Evolutionary conservation across 2,888 invertebrate species (phyloP).

Genomic region (Drosophila prostipennis): DNA sequence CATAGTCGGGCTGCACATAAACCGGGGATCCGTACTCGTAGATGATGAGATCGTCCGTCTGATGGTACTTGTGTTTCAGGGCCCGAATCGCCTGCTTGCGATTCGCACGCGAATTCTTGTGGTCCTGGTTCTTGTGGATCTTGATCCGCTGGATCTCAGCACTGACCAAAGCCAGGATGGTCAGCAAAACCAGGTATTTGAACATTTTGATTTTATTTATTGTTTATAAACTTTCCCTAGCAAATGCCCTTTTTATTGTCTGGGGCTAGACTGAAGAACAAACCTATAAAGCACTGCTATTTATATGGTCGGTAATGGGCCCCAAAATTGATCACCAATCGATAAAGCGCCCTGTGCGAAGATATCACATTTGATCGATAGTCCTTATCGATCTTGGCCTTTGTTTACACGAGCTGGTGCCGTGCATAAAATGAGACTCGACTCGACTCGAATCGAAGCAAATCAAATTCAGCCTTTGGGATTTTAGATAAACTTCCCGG

Average conservation of each 20-base stretch:
- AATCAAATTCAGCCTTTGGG: slow-evolving; percentile 1
- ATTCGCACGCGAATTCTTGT: slow-evolving; percentile 42
- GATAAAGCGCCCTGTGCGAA: slow-evolving; percentile 1
- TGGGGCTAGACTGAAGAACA: slow-evolving; percentile 40
- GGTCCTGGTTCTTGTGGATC: slow-evolving; percentile 57
- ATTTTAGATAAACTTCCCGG: slow-evolving; percentile 13
- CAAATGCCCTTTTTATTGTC: slow-evolving; percentile 31
- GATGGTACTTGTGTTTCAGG: slow-evolving; percentile 56
- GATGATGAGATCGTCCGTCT: slow-evolving; percentile 10
- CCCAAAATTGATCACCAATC: slow-evolving; percentile 53
- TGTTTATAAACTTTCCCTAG: slow-evolving; percentile 84
- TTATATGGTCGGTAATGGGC: slow-evolving; percentile 44
- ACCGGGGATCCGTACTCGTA: slow-evolving; percentile 34
- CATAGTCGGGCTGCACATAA: slow-evolving; percentile 43
- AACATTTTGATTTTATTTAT: slow-evolving; percentile 43
- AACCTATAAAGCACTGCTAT: slow-evolving; percentile 18
- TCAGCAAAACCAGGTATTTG: slow-evolving; percentile 61
- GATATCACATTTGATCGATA: slow-evolving; percentile 51
- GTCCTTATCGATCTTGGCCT: slow-evolving; percentile 12
- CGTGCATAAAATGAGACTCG: slow-evolving; percentile 7
- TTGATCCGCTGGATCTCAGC: slow-evolving; percentile 69
- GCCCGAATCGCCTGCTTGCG: slow-evolving; percentile 39
- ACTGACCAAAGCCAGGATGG: slow-evolving; percentile 59
- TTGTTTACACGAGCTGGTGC: slow-evolving; percentile 19
- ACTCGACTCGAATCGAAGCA: too few species aligned